Percentiles rank a stretch among this genome's conserved stretches.
Conservation (phyloP, 2,797 vertebrate species). For the Ara ararauna region DNA sequence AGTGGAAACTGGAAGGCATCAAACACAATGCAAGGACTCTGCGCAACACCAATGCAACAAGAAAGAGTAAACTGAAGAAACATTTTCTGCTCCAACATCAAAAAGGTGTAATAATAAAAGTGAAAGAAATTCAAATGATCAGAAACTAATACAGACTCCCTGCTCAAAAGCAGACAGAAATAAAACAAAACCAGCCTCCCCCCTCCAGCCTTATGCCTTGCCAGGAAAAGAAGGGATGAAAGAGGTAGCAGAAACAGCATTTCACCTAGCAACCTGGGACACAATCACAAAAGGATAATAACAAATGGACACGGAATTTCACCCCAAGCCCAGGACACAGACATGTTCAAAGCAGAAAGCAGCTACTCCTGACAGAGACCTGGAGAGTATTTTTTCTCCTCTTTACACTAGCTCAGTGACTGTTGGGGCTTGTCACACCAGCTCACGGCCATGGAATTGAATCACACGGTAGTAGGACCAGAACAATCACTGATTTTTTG, state of each 20-base stretch:
- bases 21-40: not conserved
- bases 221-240: not conserved
- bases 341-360: not conserved
- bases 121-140: not conserved
- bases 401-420: not conserved
- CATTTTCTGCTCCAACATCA: not conserved
- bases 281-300: not conserved
- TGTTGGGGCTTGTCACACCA: not conserved
- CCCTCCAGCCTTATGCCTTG: not conserved
- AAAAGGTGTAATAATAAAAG: not conserved
- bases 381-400: not conserved
- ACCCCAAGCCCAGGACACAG: not conserved
- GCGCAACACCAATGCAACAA: not conserved
- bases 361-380: not conserved
- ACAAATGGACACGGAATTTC: not conserved
- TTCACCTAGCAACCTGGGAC: conserved; percentile 22
- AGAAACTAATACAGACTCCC: not conserved
- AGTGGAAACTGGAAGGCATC: conserved; percentile 13
- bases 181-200: not conserved
- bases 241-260: not conserved
- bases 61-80: conserved; percentile 4
- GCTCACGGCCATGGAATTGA: not conserved
- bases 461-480: not conserved
- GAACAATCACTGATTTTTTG: not conserved
- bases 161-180: conserved; percentile 2